Base-by-base conservation (phyloP, 23 tunicate species). In the Halocynthia aurantium region DNA sequence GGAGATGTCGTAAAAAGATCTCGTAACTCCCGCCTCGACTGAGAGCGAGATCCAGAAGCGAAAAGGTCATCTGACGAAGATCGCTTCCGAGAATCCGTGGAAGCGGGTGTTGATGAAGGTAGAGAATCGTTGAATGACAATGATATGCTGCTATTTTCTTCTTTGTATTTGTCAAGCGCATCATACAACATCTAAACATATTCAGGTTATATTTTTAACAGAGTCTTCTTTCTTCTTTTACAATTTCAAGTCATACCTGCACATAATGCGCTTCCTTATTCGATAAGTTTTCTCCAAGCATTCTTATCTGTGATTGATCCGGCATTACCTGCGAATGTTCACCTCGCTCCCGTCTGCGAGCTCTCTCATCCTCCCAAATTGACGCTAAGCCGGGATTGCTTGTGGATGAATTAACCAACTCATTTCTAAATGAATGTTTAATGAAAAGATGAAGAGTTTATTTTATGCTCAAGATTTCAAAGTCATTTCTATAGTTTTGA, bases 331-430 rank as follows among this genome's bases (percentile, higher is more conserved):
- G 77, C 10, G 95, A 88, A 72, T 65, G 75, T 22, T 79, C 87
- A 0, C 52, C 62, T 77, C 87, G 53, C 7, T 62, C 72, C 10
- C 77, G 69, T 51, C 95, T 64, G 22, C 95, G 49, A 5, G 85
- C 80, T 79, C 75, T 88, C 52, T 91, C 97, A 81, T 85, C 90
- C 20, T 71, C 90, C 97, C 97, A 91, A 17, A 91, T 81, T 13
- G 90, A 53, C 40, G 69, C 85, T 7, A 91, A 72, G 11, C 97
- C 97, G 10, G 97, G 97, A 69, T 91, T 91, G 31, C 62, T 75
- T 57, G 81, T 83, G 18, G 70, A 22, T 7, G 61, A 49, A 51
- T 69, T 58, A 52, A 17, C 21, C 4, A 85, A 70, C 60, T 85
- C 89, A 57, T 85, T 69, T 71, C 89, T 85, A 73, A n/a, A 55